Percentiles rank a stretch among this genome's conserved stretches.
These are phyloP conservation scores for Epinotia demarniana DNA, from an alignment of 2,888 invertebrate species.

Conservation along the genomic window DNA sequence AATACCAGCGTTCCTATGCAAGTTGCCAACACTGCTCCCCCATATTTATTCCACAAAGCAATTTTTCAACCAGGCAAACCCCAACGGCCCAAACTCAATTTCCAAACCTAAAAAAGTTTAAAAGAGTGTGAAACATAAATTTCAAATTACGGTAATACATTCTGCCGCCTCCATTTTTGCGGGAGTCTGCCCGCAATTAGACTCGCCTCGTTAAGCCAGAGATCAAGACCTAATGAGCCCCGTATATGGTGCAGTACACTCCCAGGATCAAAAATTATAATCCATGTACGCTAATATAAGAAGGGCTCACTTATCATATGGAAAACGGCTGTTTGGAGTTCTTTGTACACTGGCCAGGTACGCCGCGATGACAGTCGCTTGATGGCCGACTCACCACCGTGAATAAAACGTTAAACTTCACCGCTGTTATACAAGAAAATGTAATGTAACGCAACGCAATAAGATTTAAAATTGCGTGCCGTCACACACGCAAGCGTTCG, in stretches of 20 bases:
- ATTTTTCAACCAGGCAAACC: slow-evolving; percentile 37
- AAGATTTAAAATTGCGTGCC: slow-evolving; percentile 54
- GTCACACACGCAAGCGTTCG: slow-evolving; percentile 46
- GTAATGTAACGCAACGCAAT: slow-evolving; percentile 49
- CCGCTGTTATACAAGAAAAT: slow-evolving; percentile 49
- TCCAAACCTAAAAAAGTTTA: slow-evolving; percentile 52
- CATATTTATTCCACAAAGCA: slow-evolving; percentile 27
- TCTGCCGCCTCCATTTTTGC: slow-evolving; percentile 66
- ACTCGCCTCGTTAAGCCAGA: slow-evolving; percentile 74
- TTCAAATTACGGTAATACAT: slow-evolving; percentile 68
- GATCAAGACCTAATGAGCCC: slow-evolving; percentile 81
- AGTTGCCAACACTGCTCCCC: slow-evolving; percentile 4
- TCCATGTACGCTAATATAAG: slow-evolving; percentile 58
- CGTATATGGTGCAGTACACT: slow-evolving; percentile 78
- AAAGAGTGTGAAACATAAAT: slow-evolving; percentile 71
- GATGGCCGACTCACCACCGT: slow-evolving; percentile 63
- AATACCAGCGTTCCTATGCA: slow-evolving; percentile 24
- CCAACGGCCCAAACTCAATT: slow-evolving; percentile 35
- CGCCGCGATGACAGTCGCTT: slow-evolving; percentile 65
- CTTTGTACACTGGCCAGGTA: slow-evolving; percentile 52
- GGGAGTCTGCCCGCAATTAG: slow-evolving; percentile 72
- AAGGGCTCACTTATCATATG: slow-evolving; percentile 49
- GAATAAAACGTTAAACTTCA: slow-evolving; percentile 59
- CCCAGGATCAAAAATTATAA: slow-evolving; percentile 78
- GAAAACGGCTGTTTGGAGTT: slow-evolving; percentile 40